Evolutionary conservation across 1,140 invertebrate genomes (phyloP), one percentile per base, ranked within the genome.

Genomic region (Diplogasteroides magnus): DNA sequence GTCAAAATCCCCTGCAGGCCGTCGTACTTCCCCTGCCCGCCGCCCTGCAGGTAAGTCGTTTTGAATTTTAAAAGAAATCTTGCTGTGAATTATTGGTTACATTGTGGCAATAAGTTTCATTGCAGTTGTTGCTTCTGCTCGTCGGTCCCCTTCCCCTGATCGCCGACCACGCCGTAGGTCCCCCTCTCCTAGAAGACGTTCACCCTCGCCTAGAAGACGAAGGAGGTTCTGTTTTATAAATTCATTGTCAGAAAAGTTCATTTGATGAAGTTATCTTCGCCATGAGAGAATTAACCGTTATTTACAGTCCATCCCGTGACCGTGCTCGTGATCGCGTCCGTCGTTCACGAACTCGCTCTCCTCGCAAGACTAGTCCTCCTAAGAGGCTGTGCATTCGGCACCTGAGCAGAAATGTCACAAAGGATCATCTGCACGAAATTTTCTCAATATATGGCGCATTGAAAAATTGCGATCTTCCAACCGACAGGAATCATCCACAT

Each of bases 391-490:
- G 57, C 13, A 60, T 67, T 23, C 57, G 32, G 26, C 57, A 67
- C 26, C 29, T 67, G 19, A 67, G 65, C 57, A 67, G 26, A 32
- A 67, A 67, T 67, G 57, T 67, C 2, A 1, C 59, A 6, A 27
- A 31, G 77, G 85, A 97, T 15, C 95, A 98, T 83, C 88, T 98
- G 25, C 84, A 88, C 73, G 96, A 98, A 85, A 98, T 98, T 75
- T 98, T 98, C 83, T 89, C 90, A 3, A 89, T 89, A 27, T 98
- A 94, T 84, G 95, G 95, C 25, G 87, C 87, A 56, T 89, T 98
- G 1, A 95, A 94, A 83, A 87, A 88, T 81, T 88, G 97, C 0
- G 94, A 97, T 77, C 91, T 96, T 78, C 90, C 91, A 0, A 87
- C 88, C 65, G 93, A 98, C 77, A 88, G 93, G 71, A 85, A 90